Evolutionary conservation across 2,888 invertebrate genomes (phyloP), one percentile per base, ranked within the genome.

Genomic region (Agrochola lychnidis): DNA sequence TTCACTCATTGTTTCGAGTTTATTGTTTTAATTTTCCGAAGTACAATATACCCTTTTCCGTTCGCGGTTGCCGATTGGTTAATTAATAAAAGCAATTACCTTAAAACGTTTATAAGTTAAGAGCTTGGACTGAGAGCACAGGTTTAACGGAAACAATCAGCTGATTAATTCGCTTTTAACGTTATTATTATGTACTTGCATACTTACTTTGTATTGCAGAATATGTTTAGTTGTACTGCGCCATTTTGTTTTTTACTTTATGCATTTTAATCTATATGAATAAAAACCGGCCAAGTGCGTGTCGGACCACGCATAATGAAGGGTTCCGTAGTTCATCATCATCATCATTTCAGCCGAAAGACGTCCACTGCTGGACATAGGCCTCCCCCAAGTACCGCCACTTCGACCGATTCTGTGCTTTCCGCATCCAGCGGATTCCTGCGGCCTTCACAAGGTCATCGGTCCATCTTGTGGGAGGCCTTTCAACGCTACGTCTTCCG

Each of bases 61-160:
- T 59, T 22, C 19, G 57, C 16, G 75, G 64, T 70, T 51, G 9
- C 19, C 36, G 42, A 51, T 53, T 36, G 69, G 61, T 19, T 67
- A 81, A 70, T 82, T 81, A 82, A 72, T 59, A 63, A 76, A 81
- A 75, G 57, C 57, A 70, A 76, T 81, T 69, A 36, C 14, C 0
- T n/a, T 48, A 40, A 22, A 57, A 56, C 12, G 62, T 63, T 71
- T 76, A 53, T 56, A 48, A 68, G 57, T 68, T 69, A 59, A 81
- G 63, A 42, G 42, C 48, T 56, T 64, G 25, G 40, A 66, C 42
- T 51, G 64, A 36, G 66, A 68, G 16, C 48, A 56, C 7, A 25
- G 19, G 69, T 64, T 72, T 75, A 67, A 66, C 45, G 6, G 30
- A 16, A 64, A 36, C 69, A 81, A 82, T 77, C 36, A 72, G 42